A percentile compares a stretch with the other conserved stretches of the same genome.
phyloP scores from a whole-genome alignment of 2,113 vertebrate species.

The Siphamia tubifer region DNA sequence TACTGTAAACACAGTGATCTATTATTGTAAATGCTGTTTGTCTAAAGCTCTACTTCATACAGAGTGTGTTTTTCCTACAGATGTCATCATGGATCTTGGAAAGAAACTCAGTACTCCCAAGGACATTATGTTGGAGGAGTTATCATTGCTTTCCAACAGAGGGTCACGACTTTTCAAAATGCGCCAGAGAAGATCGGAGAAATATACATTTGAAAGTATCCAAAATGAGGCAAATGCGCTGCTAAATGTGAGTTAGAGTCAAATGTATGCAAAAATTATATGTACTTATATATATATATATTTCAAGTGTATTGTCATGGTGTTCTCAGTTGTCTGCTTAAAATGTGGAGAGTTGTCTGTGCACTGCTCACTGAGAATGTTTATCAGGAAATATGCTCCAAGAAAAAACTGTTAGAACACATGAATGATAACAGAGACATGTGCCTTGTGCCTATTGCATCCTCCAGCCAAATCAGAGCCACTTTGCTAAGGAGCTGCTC shows the following conservation, averaged over 20 bases:
- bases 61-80: slow-evolving; percentile 61
- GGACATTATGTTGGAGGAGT: slow-evolving; percentile 98
- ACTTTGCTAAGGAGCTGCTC: slow-evolving; percentile 46
- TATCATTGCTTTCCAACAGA: slow-evolving; percentile 91
- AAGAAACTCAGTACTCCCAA: slow-evolving; percentile 94
- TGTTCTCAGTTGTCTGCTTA: not conserved
- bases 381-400: slow-evolving; percentile 30
- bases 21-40: not conserved
- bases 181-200: slow-evolving; percentile 95
- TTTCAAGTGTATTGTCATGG: not conserved
- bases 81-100: slow-evolving; percentile 86
- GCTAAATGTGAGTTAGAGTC: slow-evolving; percentile 87
- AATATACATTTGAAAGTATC: slow-evolving; percentile 97
- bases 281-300: too few species aligned
- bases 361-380: not conserved
- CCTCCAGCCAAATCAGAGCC: slow-evolving; percentile 39
- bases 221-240: slow-evolving; percentile 88
- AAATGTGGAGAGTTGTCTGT: not conserved
- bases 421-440: slow-evolving; percentile 49
- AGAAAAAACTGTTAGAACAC: slow-evolving; percentile 33
- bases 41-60: not conserved
- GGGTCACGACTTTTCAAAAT: slow-evolving; percentile 96
- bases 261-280: too few species aligned
- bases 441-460: slow-evolving; percentile 42
- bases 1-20: too few species aligned